These are phyloP conservation scores for Actinernus sp. DNA, from an alignment of 92 coral and sea anemone genomes.

Conservation along the genomic window DNA sequence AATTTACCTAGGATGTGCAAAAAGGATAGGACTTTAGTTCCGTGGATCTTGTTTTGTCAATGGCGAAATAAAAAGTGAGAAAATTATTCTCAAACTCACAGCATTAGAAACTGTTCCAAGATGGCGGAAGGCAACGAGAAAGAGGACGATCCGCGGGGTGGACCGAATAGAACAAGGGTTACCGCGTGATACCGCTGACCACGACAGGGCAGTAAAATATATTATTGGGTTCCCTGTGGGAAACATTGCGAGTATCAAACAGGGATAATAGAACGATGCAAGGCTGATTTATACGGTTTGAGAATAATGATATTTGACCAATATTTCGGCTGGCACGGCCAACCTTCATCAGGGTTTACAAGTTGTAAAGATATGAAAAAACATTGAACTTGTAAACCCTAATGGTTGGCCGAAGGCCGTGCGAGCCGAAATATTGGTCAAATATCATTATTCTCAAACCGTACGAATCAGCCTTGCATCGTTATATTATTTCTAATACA, in stretches of 20 bases:
- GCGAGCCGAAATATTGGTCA: no score
- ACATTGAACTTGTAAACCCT: no score
- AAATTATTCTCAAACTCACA: slow-evolving; percentile 22
- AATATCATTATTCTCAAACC: no score
- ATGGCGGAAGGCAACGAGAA: slow-evolving; percentile 99
- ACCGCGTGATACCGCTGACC: slow-evolving; percentile 12
- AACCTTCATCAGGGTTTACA: no score
- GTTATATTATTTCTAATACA: no score
- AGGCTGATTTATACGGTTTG: no score
- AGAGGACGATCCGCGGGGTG: slow-evolving; percentile 76
- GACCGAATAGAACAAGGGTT: slow-evolving; percentile 31
- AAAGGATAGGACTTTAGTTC: slow-evolving; percentile 5
- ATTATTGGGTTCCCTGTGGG: background rate
- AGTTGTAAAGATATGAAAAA: no score
- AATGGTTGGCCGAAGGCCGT: no score
- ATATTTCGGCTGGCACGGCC: no score
- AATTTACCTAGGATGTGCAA: slow-evolving; percentile 59
- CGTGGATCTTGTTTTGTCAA: background rate
- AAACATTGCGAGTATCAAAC: background rate
- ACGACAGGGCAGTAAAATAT: slow-evolving; percentile 7
- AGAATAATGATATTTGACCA: no score
- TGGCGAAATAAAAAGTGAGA: slow-evolving; percentile 2
- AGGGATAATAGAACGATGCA: no score
- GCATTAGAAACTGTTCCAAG: slow-evolving; percentile 59
- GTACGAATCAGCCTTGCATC: no score